These are phyloP conservation scores for Crocidura indochinensis DNA, from an alignment of 2,797 vertebrate genomes.

Conservation along the genomic window DNA sequence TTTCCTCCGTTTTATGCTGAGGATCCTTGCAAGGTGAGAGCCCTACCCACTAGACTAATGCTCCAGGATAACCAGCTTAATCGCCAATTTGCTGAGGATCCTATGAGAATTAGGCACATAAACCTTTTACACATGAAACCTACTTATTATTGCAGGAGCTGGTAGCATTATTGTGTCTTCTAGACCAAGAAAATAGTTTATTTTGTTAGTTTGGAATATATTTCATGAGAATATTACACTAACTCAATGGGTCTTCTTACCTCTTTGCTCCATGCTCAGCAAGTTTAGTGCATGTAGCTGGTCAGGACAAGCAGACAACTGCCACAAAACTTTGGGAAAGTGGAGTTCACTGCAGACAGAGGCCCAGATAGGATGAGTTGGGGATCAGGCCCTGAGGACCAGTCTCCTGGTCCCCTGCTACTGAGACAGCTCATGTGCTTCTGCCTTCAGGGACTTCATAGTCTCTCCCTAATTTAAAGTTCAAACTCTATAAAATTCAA, in stretches of 20 bases:
- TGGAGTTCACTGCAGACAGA: constrained; percentile 11
- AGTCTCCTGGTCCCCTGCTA: constrained; percentile 39
- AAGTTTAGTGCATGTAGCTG: not conserved
- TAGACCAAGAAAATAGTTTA: not conserved
- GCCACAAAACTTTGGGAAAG: not conserved
- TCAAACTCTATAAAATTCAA: constrained; percentile 41
- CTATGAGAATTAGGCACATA: no score
- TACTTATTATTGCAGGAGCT: not conserved
- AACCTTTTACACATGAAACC: no score
- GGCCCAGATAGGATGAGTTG: not conserved
- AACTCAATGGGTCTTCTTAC: not conserved
- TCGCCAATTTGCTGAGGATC: no score
- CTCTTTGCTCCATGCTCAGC: not conserved
- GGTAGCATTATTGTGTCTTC: not conserved
- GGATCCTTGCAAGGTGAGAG: no score
- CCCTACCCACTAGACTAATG: no score
- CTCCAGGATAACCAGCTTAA: no score
- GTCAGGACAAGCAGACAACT: not conserved
- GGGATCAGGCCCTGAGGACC: not conserved
- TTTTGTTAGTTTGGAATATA: constrained; percentile 24
- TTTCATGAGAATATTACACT: not conserved
- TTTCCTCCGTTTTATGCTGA: no score
- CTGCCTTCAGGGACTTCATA: constrained; percentile 9
- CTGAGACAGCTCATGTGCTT: not conserved
- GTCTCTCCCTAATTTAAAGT: constrained; percentile 83